Evolutionary conservation across 1,140 invertebrate genomes (phyloP).

Genomic region (Amyelois transitella): DNA sequence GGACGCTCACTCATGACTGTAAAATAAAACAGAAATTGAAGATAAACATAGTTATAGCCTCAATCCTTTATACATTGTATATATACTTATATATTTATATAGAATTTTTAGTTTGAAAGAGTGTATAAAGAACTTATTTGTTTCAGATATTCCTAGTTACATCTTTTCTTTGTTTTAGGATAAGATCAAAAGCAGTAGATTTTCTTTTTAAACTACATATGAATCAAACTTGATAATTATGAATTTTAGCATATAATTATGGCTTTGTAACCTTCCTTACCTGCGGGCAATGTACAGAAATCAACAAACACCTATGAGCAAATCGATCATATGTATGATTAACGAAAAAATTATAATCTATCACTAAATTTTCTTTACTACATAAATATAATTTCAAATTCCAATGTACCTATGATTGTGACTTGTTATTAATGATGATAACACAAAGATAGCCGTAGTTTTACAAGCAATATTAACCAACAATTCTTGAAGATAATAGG

Average conservation of each 20-base stretch:
- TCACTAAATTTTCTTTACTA: too few species aligned
- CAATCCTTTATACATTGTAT: too few species aligned
- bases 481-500: neutral
- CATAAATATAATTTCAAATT: neutral
- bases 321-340: neutral
- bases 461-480: neutral
- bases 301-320: neutral
- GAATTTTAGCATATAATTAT: neutral
- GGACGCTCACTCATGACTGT: constrained; percentile 57
- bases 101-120: too few species aligned
- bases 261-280: neutral
- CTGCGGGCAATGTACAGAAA: neutral
- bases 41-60: too few species aligned
- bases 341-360: neutral
- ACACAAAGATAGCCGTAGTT: neutral
- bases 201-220: neutral
- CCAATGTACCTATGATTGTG: neutral
- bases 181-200: too few species aligned
- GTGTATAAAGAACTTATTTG: too few species aligned
- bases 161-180: too few species aligned
- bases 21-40: constrained; percentile 9
- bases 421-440: neutral
- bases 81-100: too few species aligned
- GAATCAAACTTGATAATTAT: neutral
- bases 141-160: too few species aligned